Percentiles rank a stretch among this genome's conserved stretches.
Conservation (phyloP, 2,113 vertebrate genomes). For the Nannobrachium achirus region DNA sequence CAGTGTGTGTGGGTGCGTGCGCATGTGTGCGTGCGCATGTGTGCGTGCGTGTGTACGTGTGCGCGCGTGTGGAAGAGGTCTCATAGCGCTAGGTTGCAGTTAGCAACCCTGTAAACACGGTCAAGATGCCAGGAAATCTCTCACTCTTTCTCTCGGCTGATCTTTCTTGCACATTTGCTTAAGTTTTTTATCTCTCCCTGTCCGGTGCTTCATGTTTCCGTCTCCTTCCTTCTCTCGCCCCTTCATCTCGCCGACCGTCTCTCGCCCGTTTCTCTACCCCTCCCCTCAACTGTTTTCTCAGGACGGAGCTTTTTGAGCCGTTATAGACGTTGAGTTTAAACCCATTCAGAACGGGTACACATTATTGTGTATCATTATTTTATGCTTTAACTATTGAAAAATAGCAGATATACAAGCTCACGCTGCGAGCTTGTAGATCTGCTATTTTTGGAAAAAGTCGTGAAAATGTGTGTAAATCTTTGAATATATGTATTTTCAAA, state of each 20-base stretch:
- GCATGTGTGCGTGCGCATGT: background rate
- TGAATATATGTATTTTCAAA: too few species aligned
- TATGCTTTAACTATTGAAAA: too few species aligned
- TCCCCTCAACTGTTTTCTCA: too few species aligned
- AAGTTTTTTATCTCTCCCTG: conserved; percentile 26
- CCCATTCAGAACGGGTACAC: too few species aligned
- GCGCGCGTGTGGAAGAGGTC: conserved; percentile 13
- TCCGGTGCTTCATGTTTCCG: background rate
- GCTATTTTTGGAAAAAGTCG: too few species aligned
- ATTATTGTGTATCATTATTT: too few species aligned
- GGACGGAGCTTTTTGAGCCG: too few species aligned
- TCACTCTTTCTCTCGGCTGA: background rate
- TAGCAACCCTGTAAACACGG: conserved; percentile 55
- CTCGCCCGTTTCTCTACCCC: background rate
- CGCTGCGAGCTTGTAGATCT: too few species aligned
- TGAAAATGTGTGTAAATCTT: too few species aligned
- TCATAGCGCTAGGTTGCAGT: conserved; percentile 32
- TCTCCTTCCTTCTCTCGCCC: background rate
- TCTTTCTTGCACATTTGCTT: background rate
- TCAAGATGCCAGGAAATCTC: background rate
- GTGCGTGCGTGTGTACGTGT: background rate
- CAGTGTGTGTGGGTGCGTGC: background rate
- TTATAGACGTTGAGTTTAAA: too few species aligned
- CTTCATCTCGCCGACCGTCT: background rate
- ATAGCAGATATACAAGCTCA: too few species aligned